These are phyloP conservation scores for Sigmodon hispidus DNA, from an alignment of 2,113 vertebrate species.

Conservation along the genomic window DNA sequence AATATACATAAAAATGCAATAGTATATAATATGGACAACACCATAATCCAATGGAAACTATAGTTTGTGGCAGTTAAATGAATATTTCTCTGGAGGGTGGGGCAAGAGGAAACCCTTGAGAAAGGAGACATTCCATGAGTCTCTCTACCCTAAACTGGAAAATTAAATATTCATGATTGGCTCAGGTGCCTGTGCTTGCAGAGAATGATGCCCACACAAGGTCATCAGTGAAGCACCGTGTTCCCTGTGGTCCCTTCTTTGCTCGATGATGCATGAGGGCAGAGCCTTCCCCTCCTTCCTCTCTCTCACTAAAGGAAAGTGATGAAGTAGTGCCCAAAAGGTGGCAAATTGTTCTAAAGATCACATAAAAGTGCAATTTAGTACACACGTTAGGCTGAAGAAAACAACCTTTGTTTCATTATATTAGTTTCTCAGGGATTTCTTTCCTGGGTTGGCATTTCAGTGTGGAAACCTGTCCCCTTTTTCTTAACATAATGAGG, in stretches of 20 bases:
- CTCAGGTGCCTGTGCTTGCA: not conserved
- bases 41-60: not conserved
- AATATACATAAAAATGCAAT: not conserved
- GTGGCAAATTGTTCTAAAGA: conserved; percentile 72
- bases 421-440: conserved; percentile 71
- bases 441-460: conserved; percentile 68
- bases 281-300: conserved; percentile 45
- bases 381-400: rapidly evolving
- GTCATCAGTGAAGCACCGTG: not conserved
- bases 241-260: not conserved
- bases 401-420: conserved; percentile 62
- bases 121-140: not conserved
- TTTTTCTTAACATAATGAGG: conserved; percentile 82
- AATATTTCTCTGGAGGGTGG: not conserved
- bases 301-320: conserved; percentile 61
- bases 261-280: not conserved
- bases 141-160: conserved; percentile 36
- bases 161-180: conserved; percentile 39
- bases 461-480: conserved; percentile 67
- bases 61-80: not conserved
- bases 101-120: not conserved
- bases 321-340: conserved; percentile 66
- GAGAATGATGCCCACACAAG: not conserved
- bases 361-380: conserved; percentile 76
- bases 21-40: rapidly evolving